These are phyloP conservation scores for Crotalus tigris DNA, from an alignment of 2,113 vertebrate species.

Conservation along the genomic window DNA sequence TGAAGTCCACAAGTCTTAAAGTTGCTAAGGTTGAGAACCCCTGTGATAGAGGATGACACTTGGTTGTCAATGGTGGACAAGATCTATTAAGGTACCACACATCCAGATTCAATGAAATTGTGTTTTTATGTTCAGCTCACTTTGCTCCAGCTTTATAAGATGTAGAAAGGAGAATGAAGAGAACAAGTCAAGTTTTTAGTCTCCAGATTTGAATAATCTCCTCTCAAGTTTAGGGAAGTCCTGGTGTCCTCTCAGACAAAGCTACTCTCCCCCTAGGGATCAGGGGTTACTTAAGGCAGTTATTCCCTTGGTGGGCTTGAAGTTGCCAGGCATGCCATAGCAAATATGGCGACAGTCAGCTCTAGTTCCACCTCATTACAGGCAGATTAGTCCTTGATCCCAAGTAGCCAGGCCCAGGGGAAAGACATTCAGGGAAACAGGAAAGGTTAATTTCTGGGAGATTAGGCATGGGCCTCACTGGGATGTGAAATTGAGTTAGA, in stretches of 20 bases:
- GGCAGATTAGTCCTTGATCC: slow-evolving; percentile 38
- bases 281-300: neutral
- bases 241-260: neutral
- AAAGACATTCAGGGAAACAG: neutral
- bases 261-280: neutral
- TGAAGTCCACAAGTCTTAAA: too few species aligned
- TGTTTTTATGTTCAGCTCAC: neutral
- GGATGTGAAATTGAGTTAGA: slow-evolving; percentile 49
- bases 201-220: neutral
- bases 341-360: neutral
- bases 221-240: neutral
- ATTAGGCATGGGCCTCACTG: slow-evolving; percentile 42
- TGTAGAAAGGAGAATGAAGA: neutral
- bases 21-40: too few species aligned
- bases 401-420: neutral
- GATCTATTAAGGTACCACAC: neutral
- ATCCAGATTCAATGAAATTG: neutral
- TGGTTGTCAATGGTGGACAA: neutral
- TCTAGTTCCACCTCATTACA: slow-evolving; percentile 11
- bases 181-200: neutral
- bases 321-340: slow-evolving; percentile 11
- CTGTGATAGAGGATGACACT: neutral
- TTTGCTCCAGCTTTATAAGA: neutral
- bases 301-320: neutral
- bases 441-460: slow-evolving; percentile 55